These are phyloP conservation scores for Drosophila melanica DNA, from an alignment of 1,140 invertebrate species.

Conservation along the genomic window DNA sequence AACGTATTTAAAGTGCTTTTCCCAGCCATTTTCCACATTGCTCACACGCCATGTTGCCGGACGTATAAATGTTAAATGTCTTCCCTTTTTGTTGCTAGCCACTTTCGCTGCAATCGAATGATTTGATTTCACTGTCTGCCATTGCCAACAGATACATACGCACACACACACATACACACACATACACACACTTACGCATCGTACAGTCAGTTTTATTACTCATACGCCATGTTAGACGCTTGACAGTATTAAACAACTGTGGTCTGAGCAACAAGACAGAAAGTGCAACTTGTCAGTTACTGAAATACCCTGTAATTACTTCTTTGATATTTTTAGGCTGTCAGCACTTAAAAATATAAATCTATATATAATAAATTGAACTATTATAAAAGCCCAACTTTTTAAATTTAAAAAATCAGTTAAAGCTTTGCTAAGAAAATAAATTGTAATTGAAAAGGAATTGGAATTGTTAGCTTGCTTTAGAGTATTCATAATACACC, in stretches of 20 bases:
- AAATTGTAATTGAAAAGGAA: too few species aligned
- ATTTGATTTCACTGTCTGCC: constrained; percentile 26
- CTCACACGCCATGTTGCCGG: constrained; percentile 27
- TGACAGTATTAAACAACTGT: constrained; percentile 13
- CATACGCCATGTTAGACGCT: constrained; percentile 50
- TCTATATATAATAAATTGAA: too few species aligned
- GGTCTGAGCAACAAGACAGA: background rate
- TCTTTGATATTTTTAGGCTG: too few species aligned
- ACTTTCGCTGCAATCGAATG: constrained; percentile 24
- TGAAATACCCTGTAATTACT: constrained; percentile 8
- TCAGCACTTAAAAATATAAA: too few species aligned
- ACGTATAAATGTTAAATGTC: background rate
- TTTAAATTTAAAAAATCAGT: too few species aligned
- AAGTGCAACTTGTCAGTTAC: background rate
- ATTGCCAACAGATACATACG: constrained; percentile 1
- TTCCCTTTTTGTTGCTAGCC: constrained; percentile 3
- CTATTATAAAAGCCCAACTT: too few species aligned
- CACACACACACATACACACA: background rate
- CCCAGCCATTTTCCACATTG: constrained; percentile 12
- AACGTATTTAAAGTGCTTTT: background rate
- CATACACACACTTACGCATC: background rate
- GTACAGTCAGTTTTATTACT: constrained; percentile 57
- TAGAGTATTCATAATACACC: too few species aligned
- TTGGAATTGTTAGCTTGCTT: too few species aligned
- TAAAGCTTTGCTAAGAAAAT: too few species aligned